Base-by-base conservation (phyloP, 2,888 invertebrate species). In the Emmelina monodactyla region DNA sequence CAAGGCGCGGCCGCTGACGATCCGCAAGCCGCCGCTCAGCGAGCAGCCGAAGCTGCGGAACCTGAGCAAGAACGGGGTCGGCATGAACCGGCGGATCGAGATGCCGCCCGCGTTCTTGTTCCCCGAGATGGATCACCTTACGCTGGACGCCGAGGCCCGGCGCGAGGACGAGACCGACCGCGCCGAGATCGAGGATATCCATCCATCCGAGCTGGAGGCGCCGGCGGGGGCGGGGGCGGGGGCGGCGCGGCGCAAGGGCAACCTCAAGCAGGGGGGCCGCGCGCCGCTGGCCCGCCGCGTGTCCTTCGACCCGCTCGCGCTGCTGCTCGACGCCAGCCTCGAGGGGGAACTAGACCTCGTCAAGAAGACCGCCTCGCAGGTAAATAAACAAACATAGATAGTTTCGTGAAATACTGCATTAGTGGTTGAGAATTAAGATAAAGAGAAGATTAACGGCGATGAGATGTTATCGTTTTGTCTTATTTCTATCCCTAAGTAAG, bases 311-410 rank as follows among this genome's bases (percentile, higher is more conserved):
- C 98, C 99, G 13, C 82, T 98, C 52, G 97, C 98, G 0, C 82
- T 99, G 33, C 83, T 99, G 32, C 81, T 99, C 55, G 99, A 99
- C 71, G 98, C 98, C 31, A 96, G 97, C 52, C 84, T 99, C 46
- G 98, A 99, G 71, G 99, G 99, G 28, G 98, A 99, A 68, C 82
- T 98, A 58, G 98, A 99, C 59, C 83, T 98, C 45, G 98, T 99
- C 25, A 92, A 90, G 78, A 92, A 94, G 70, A 97, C 97, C 32
- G 96, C 97, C 39, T 87, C 89, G 62, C 92, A 96, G 85, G 91
- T 87, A 56, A 45, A n/a, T n/a, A n/a, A n/a, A n/a, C n/a, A n/a
- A n/a, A n/a, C n/a, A n/a, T n/a, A n/a, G n/a, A n/a, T n/a, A n/a
- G n/a, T n/a, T n/a, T n/a, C n/a, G n/a, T n/a, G n/a, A n/a, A n/a